A percentile compares a stretch with the other conserved stretches of the same genome.
Evolutionary conservation across 2,888 invertebrate species (phyloP).

Genomic region (Andrena bicolor): DNA sequence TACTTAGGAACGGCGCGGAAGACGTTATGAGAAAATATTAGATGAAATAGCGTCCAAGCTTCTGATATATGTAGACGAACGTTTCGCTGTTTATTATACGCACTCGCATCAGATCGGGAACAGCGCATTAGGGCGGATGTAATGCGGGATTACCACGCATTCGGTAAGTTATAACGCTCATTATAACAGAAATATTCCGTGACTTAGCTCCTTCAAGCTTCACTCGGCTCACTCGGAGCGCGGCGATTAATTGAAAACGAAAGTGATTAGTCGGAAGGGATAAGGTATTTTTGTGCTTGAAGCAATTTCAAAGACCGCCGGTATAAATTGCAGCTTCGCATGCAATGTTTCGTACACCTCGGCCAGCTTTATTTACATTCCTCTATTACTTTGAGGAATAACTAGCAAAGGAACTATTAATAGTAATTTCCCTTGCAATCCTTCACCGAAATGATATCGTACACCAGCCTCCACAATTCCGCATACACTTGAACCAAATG

Average conservation of each 20-base stretch:
- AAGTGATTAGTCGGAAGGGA: not conserved
- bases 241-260: not conserved
- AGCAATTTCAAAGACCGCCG: not conserved
- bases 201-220: constrained; percentile 19
- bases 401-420: no score
- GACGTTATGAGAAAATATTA: no score
- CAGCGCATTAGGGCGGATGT: not conserved
- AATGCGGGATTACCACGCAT: constrained; percentile 25
- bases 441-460: no score
- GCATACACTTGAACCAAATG: no score
- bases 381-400: not conserved
- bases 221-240: not conserved
- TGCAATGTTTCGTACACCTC: not conserved
- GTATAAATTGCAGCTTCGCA: not conserved
- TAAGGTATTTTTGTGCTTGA: not conserved
- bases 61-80: not conserved
- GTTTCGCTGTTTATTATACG: no score
- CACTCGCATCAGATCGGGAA: not conserved
- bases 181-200: constrained; percentile 25
- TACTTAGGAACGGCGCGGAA: no score
- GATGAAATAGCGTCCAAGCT: not conserved
- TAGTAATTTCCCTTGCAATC: no score
- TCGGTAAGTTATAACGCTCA: constrained; percentile 4
- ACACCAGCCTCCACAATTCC: no score
- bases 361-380: not conserved